Percentiles rank a stretch among this genome's conserved stretches.
phyloP scores from a whole-genome alignment of 2,888 invertebrate genomes.

The Autographa pulchrina region DNA sequence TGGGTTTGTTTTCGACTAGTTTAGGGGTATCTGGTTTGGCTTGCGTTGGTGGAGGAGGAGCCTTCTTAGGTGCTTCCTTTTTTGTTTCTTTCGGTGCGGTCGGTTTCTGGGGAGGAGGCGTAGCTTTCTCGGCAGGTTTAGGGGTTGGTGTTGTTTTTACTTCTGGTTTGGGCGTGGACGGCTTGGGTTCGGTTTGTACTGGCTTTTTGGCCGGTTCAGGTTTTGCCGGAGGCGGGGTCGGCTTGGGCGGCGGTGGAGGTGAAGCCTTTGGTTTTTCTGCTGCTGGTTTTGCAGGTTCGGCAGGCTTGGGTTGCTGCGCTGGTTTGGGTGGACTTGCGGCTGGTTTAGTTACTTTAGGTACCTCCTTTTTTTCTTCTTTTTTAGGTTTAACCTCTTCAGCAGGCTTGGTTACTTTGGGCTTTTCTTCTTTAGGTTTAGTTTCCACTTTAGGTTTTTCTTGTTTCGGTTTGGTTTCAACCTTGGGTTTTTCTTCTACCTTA shows the following conservation, averaged over 20 bases:
- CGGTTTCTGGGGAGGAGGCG: slow-evolving; percentile 34
- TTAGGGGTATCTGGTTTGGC: slow-evolving; percentile 47
- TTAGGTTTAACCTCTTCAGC: slow-evolving; percentile 37
- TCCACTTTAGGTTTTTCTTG: slow-evolving; percentile 30
- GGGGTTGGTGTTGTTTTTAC: slow-evolving; percentile 50
- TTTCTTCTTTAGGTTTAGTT: slow-evolving; percentile 24
- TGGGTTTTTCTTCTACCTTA: slow-evolving; percentile 37
- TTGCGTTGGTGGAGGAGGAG: slow-evolving; percentile 15
- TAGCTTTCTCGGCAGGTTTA: slow-evolving; percentile 41
- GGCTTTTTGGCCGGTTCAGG: slow-evolving; percentile 25
- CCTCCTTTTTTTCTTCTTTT: slow-evolving; percentile 36
- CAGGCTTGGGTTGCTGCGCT: slow-evolving; percentile 42
- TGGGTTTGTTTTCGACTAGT: slow-evolving; percentile 50
- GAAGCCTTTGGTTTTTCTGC: slow-evolving; percentile 35
- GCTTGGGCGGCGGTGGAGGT: slow-evolving; percentile 35
- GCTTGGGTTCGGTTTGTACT: slow-evolving; percentile 29
- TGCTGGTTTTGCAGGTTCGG: slow-evolving; percentile 52
- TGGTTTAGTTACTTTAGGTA: slow-evolving; percentile 55
- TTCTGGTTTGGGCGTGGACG: slow-evolving; percentile 45
- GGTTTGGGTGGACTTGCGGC: slow-evolving; percentile 46
- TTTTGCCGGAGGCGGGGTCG: slow-evolving; percentile 28
- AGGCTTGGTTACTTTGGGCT: slow-evolving; percentile 42
- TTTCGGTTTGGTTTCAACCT: slow-evolving; percentile 56
- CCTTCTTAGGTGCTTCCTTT: slow-evolving; percentile 41
- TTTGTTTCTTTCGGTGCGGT: slow-evolving; percentile 29